Percentiles rank a stretch among this genome's conserved stretches.
phyloP scores from a whole-genome alignment of 1,140 invertebrate species.

The Dermatophagoides farinae region DNA sequence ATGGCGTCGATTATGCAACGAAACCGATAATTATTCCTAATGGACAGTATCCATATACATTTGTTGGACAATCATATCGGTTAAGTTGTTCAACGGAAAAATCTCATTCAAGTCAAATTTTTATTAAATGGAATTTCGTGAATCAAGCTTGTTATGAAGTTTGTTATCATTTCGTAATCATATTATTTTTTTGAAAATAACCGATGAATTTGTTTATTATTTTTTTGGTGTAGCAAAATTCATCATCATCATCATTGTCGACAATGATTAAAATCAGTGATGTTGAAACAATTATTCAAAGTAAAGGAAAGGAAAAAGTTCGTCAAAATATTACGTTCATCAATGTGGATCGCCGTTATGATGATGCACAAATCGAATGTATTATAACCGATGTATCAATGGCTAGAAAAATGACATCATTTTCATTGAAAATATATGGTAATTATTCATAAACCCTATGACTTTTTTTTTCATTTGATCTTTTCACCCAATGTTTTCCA shows the following conservation, averaged over 20 bases:
- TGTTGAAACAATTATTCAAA: background rate
- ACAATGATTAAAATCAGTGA: background rate
- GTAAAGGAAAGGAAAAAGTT: background rate
- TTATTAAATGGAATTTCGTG: background rate
- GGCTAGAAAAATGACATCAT: background rate
- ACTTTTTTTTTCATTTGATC: background rate
- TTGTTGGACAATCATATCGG: background rate
- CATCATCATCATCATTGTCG: background rate
- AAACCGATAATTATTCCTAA: background rate
- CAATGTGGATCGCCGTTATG: background rate
- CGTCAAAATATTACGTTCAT: background rate
- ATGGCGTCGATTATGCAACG: background rate
- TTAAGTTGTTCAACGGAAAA: background rate
- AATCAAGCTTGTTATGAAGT: slow-evolving; percentile 2
- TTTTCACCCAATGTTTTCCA: background rate
- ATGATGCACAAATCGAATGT: background rate
- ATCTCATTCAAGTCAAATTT: background rate
- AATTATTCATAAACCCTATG: background rate
- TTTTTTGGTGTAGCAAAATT: no score
- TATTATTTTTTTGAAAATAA: no score
- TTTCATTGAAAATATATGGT: background rate
- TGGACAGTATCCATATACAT: background rate
- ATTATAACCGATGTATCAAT: background rate
- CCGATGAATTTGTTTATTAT: no score
- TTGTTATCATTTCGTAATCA: background rate